Percentiles rank a stretch among this genome's conserved stretches.
Evolutionary conservation across 1,140 invertebrate species (phyloP).

Genomic region (Homalodisca vitripennis): DNA sequence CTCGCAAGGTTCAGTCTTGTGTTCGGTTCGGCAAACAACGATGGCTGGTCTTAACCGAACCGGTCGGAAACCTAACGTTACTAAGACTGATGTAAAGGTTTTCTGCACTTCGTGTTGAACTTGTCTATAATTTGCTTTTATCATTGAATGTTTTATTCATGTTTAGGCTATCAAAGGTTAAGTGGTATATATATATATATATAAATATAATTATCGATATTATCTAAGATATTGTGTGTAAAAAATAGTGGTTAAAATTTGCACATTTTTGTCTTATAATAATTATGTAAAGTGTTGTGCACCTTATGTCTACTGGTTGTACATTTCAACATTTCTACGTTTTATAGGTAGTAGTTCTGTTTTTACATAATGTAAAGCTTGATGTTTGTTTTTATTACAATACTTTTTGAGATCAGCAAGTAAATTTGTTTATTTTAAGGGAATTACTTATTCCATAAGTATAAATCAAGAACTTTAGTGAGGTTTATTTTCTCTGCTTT

Average conservation of each 20-base stretch:
- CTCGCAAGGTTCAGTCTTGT: slow-evolving; percentile 24
- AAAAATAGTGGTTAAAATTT: slow-evolving; percentile 29
- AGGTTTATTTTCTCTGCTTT: slow-evolving; percentile 8
- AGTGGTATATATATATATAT: slow-evolving; percentile 25
- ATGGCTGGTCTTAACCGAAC: slow-evolving; percentile 12
- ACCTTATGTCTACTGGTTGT: slow-evolving; percentile 26
- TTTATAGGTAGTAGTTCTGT: slow-evolving; percentile 16
- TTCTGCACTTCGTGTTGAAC: slow-evolving; percentile 26
- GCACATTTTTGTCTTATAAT: slow-evolving; percentile 29
- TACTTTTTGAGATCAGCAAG: slow-evolving; percentile 1
- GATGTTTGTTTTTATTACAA: slow-evolving; percentile 22
- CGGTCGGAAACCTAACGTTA: slow-evolving; percentile 26
- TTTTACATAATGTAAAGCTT: slow-evolving; percentile 25
- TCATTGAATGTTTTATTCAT: slow-evolving; percentile 25
- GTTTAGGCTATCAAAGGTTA: slow-evolving; percentile 23
- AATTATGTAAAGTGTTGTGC: slow-evolving; percentile 31
- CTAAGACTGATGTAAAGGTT: slow-evolving; percentile 27
- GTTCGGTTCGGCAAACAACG: slow-evolving; percentile 21
- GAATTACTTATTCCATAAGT: slow-evolving; percentile 25
- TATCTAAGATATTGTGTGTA: slow-evolving; percentile 30
- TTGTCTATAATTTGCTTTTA: slow-evolving; percentile 27
- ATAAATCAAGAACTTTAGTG: background rate
- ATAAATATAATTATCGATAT: slow-evolving; percentile 31
- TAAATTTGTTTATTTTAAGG: background rate
- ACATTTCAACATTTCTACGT: slow-evolving; percentile 26